Evolutionary conservation across 2,797 vertebrate species (phyloP), one percentile per base, ranked within the genome.

Genomic region (Rhincodon typus): DNA sequence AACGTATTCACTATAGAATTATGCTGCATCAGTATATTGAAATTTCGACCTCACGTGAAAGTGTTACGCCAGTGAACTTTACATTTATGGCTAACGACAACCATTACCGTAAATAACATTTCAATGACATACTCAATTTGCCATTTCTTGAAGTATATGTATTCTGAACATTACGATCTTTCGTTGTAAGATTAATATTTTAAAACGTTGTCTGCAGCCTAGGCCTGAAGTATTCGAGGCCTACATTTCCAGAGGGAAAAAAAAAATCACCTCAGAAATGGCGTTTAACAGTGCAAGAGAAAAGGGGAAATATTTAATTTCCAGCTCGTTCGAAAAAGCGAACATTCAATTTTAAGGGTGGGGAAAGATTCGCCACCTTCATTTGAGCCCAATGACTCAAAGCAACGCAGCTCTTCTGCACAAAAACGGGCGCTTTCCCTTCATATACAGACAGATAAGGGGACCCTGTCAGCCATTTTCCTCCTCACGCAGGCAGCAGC

Each of bases 211-310:
- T 77, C 21, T 66, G 17, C 30, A 95, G 50, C 96, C 90, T 82
- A 96, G 97, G 97, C 97, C 97, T 90, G 96, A 96, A 97, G 97
- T 96, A 96, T 97, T 97, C 97, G 74, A 95, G 96, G 96, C 96
- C 96, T 96, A 96, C 95, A 96, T 96, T 95, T 96, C 97, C 97
- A 95, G 17, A 74, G 74, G 46, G 46, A 2, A 2, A 2, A 95
- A 97, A 97, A 98, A 97, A 97, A 98, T 98, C 98, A 97, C 98
- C 98, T 98, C 98, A 98, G 97, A 97, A 98, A 98, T 98, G 98
- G 98, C 98, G 98, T 97, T 98, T 96, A 96, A 97, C 97, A 95
- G 94, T 97, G 96, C 97, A 97, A 97, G 96, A 96, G 97, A 96
- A 95, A 91, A 72, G 46, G 94, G 69, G 4, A 53, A 74, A 34